Conservation (phyloP, 2,113 vertebrate genomes). For the Gambusia affinis region DNA sequence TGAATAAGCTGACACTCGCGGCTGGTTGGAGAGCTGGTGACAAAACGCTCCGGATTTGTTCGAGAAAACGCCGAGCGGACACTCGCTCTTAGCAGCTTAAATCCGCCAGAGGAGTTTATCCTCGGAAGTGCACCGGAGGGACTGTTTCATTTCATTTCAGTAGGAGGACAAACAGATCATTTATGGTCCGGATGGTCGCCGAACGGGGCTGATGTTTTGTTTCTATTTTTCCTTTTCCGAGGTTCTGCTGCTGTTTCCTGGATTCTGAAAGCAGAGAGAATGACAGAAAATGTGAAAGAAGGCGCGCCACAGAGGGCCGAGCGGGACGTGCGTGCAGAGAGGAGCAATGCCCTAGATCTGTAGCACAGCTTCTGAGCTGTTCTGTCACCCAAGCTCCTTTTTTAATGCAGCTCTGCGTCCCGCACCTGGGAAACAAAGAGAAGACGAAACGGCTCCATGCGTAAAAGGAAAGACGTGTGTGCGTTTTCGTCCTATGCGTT, state of each 20-base stretch:
- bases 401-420: slow-evolving; percentile 32
- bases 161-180: slow-evolving; percentile 37
- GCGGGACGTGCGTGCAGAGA: slow-evolving; percentile 53
- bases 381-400: slow-evolving; percentile 50
- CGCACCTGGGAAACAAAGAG: slow-evolving; percentile 58
- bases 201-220: slow-evolving; percentile 41
- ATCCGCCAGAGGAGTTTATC: slow-evolving; percentile 32
- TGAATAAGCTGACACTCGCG: slow-evolving; percentile 65
- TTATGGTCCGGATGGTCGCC: slow-evolving; percentile 18
- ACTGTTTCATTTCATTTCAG: slow-evolving; percentile 16
- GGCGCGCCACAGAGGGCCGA: slow-evolving; percentile 52
- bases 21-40: slow-evolving; percentile 57
- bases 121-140: slow-evolving; percentile 33
- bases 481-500: slow-evolving; percentile 31
- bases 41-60: slow-evolving; percentile 55
- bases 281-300: slow-evolving; percentile 48
- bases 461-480: slow-evolving; percentile 66
- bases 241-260: slow-evolving; percentile 17
- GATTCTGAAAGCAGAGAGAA: slow-evolving; percentile 41
- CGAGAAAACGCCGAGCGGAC: slow-evolving; percentile 30
- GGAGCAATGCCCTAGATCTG: slow-evolving; percentile 62
- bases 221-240: neutral
- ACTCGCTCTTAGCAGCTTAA: slow-evolving; percentile 4
- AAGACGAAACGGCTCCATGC: slow-evolving; percentile 48
- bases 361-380: slow-evolving; percentile 15